Percentiles rank a stretch among this genome's conserved stretches.
Conservation (phyloP, 2,113 vertebrate species). For the Laticauda colubrina region DNA sequence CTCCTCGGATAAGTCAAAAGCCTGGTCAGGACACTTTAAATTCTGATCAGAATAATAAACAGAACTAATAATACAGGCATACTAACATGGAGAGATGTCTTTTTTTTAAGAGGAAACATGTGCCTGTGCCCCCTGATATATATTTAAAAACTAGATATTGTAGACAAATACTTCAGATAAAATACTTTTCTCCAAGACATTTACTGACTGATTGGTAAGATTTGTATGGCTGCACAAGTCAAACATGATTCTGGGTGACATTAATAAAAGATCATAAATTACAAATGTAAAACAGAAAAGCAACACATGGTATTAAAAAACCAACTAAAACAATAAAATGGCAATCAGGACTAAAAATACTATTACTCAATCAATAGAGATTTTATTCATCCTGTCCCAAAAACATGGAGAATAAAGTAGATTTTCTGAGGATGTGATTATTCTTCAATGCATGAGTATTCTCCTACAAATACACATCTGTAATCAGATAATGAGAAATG, state of each 20-base stretch:
- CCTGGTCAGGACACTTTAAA: background rate
- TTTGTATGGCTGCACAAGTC: background rate
- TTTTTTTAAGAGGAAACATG: background rate
- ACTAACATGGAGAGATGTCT: background rate
- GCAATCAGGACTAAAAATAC: background rate
- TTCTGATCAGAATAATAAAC: background rate
- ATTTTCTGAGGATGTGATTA: background rate
- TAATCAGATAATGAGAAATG: background rate
- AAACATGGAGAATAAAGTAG: background rate
- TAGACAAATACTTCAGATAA: background rate
- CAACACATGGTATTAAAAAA: background rate
- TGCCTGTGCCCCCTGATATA: background rate
- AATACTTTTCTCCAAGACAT: background rate
- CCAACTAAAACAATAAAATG: background rate
- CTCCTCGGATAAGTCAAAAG: background rate
- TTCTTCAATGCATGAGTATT: background rate
- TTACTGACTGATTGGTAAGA: background rate
- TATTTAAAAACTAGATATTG: background rate
- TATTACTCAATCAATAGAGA: background rate
- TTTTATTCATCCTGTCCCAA: background rate
- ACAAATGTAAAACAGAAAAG: background rate
- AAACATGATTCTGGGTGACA: background rate
- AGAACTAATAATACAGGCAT: background rate
- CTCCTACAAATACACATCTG: too few relatives aligned
- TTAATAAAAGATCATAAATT: background rate